A percentile compares a stretch with the other conserved stretches of the same genome.
Evolutionary conservation across 1,140 invertebrate species (phyloP).

Genomic region (Zaprionus capensis): DNA sequence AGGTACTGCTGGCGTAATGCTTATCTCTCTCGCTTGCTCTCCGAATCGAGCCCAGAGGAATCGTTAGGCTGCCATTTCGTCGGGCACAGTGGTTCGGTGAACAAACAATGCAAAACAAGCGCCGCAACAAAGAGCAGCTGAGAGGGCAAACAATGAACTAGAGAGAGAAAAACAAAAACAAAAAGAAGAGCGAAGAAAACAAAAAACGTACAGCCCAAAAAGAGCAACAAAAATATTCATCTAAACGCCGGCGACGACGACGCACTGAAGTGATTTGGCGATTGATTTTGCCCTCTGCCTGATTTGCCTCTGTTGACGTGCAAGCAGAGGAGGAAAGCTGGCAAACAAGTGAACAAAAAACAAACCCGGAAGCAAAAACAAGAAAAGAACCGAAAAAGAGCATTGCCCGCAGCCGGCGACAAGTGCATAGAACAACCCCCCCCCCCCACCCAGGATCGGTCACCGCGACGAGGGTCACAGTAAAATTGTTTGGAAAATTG

Average conservation of each 20-base stretch:
- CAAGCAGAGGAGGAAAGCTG: neutral
- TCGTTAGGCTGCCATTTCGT: slow-evolving; percentile 73
- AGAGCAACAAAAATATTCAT: slow-evolving; percentile 46
- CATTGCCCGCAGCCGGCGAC: slow-evolving; percentile 79
- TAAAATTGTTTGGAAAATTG: slow-evolving; percentile 83
- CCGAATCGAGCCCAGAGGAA: slow-evolving; percentile 71
- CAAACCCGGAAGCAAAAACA: slow-evolving; percentile 1
- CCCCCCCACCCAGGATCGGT: slow-evolving; percentile 23
- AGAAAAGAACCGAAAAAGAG: slow-evolving; percentile 49
- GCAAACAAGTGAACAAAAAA: slow-evolving; percentile 32
- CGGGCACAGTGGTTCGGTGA: slow-evolving; percentile 62
- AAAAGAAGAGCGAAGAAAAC: slow-evolving; percentile 21
- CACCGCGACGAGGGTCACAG: slow-evolving; percentile 40
- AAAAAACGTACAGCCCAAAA: slow-evolving; percentile 6
- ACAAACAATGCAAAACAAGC: slow-evolving; percentile 66
- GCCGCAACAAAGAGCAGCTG: slow-evolving; percentile 30
- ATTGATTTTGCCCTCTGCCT: slow-evolving; percentile 71
- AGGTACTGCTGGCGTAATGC: slow-evolving; percentile 26
- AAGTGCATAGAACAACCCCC: slow-evolving; percentile 76
- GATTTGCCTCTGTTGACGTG: slow-evolving; percentile 53
- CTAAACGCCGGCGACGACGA: slow-evolving; percentile 50
- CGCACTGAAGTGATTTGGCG: slow-evolving; percentile 79
- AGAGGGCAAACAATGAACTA: slow-evolving; percentile 68
- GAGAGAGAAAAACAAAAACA: slow-evolving; percentile 41
- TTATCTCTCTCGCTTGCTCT: slow-evolving; percentile 58